Base-by-base conservation (phyloP, 2,113 vertebrate genomes). In the Dryoscopus gambensis region DNA sequence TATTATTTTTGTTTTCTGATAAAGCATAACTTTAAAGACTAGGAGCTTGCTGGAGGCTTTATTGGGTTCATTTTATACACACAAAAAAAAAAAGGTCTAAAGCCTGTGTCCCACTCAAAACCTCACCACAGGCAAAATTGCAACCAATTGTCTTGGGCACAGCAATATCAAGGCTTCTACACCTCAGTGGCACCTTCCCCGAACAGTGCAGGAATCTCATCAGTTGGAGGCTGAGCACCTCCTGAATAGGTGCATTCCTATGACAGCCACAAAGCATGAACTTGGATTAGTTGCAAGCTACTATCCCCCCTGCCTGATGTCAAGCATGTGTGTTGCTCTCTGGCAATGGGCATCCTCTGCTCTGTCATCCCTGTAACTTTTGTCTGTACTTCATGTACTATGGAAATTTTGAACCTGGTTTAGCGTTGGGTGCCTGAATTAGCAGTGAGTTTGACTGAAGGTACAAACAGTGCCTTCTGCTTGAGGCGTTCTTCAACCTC, bases 281-380 rank as follows among this genome's bases (percentile, higher is more conserved):
- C 19, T 65, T 9, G 8, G 31, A 19, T 27, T 23, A 17, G 15
- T 1, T n/a, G 20, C 17, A 49, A 18, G 11, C 12, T 42, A 0
- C 47, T 20, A 4, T 44, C 14, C 5, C 50, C 60, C 13, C 13
- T 33, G 18, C 68, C 76, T 15, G 5, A 30, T 1, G 2, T 25
- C n/a, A 24, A 11, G 28, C 52, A 12, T 8, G 37, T 24, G 47
- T 24, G n/a, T 1, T 67, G 46, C 12, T 59, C 69, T 24, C 46
- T 60, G 78, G 19, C 20, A 27, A 1, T 35, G 53, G 37, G n/a
- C 47, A 62, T 10, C 28, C 46, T 35, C 39, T 67, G 53, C 46
- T 21, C 60, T 79, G 15, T 7, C 14, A 10, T 15, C 14, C 4
- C 0, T 6, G 0, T 8, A 27, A 46, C 28, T 65, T 30, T 8